A percentile compares a stretch with the other conserved stretches of the same genome.
These are phyloP conservation scores for Raja brachyura DNA, from an alignment of 2,113 vertebrate genomes.

Conservation along the genomic window DNA sequence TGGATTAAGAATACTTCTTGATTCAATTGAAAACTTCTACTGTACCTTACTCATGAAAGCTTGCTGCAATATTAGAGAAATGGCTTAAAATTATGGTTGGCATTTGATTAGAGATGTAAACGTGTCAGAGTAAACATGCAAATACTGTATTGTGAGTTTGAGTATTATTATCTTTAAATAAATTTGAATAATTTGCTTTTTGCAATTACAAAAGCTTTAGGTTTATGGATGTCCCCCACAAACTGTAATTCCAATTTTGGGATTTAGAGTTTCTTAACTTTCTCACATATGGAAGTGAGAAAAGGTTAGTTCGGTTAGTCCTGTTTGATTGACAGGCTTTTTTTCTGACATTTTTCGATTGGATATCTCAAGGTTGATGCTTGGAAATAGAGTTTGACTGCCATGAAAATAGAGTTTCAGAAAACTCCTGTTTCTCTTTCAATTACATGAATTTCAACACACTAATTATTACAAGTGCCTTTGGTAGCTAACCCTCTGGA, in stretches of 20 bases:
- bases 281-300: no score
- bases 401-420: no score
- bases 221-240: neutral
- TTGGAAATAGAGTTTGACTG: neutral
- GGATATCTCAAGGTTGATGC: neutral
- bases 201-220: neutral
- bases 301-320: neutral
- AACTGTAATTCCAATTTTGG: no score
- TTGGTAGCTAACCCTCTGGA: neutral
- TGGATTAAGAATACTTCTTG: neutral
- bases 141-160: neutral
- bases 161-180: slow-evolving; percentile 16
- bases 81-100: neutral
- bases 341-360: no score
- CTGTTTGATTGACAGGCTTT: no score
- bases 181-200: slow-evolving; percentile 22
- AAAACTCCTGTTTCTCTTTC: no score
- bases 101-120: neutral
- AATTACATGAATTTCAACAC: neutral
- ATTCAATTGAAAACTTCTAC: slow-evolving; percentile 42
- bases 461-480: neutral
- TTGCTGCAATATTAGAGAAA: neutral
- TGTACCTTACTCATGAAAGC: slow-evolving; percentile 44
- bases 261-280: neutral
- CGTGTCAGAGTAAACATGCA: neutral